phyloP scores from a whole-genome alignment of 2,888 invertebrate genomes.

The Drosophila maculinotata region DNA sequence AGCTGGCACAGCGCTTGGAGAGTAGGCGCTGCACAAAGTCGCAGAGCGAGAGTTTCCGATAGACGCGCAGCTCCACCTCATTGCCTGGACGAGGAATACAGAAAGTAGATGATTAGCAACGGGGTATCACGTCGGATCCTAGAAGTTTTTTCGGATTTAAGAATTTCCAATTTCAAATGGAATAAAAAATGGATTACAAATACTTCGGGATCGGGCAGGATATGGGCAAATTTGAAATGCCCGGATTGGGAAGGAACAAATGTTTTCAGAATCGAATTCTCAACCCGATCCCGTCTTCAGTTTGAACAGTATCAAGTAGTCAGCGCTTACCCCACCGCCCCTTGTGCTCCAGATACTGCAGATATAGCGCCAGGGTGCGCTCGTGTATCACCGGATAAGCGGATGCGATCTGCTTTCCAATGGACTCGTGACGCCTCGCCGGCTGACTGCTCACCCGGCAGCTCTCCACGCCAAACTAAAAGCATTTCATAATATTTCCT shows the following conservation, averaged over 20 bases:
- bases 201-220: too few relatives aligned
- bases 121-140: too few relatives aligned
- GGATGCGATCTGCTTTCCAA: conserved; percentile 85
- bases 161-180: too few relatives aligned
- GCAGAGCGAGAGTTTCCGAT: conserved; percentile 82
- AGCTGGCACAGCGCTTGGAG: conserved; percentile 86
- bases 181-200: too few relatives aligned
- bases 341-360: conserved; percentile 89
- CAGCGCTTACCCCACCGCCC: conserved; percentile 72
- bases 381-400: conserved; percentile 90
- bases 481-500: not conserved
- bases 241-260: too few relatives aligned
- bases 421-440: conserved; percentile 58
- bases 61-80: conserved; percentile 50
- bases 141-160: too few relatives aligned
- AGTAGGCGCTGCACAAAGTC: conserved; percentile 86
- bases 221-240: too few relatives aligned
- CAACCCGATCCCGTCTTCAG: too few relatives aligned
- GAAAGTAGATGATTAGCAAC: too few relatives aligned
- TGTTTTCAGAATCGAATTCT: too few relatives aligned
- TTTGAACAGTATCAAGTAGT: too few relatives aligned
- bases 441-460: conserved; percentile 81
- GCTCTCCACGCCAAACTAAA: conserved; percentile 82
- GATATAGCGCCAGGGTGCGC: conserved; percentile 87
- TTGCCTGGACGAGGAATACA: conserved; percentile 38